Evolutionary conservation across 2,113 vertebrate genomes (phyloP).

Genomic region (Boleophthalmus pectinirostris): DNA sequence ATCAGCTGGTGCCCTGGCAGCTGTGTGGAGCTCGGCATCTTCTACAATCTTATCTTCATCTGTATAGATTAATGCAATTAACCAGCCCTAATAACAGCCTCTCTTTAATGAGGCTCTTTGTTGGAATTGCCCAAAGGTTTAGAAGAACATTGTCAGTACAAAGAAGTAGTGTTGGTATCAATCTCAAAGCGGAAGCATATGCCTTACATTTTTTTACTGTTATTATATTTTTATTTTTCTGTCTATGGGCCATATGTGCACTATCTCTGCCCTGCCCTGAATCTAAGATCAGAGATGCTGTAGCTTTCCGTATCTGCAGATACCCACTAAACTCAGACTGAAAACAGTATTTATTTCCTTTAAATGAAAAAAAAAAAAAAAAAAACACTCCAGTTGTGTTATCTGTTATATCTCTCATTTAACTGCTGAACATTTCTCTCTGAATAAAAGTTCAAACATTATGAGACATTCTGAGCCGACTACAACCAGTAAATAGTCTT

Average conservation of each 20-base stretch:
- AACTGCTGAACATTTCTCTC: no score
- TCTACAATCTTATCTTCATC: constrained; percentile 44
- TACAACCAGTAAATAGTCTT: no score
- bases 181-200: not conserved
- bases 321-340: no score
- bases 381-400: no score
- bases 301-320: no score
- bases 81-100: constrained; percentile 25
- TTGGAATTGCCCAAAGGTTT: constrained; percentile 33
- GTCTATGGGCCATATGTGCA: not conserved
- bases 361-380: no score
- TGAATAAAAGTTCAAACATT: no score
- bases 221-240: not conserved
- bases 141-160: not conserved
- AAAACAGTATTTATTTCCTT: no score
- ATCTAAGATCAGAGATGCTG: no score
- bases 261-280: no score
- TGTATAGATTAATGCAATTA: constrained; percentile 51
- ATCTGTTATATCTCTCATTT: no score
- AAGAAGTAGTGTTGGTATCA: not conserved
- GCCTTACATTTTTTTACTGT: not conserved
- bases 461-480: no score
- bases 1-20: constrained; percentile 32
- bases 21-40: constrained; percentile 28
- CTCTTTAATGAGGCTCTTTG: constrained; percentile 22